phyloP scores from a whole-genome alignment of 2,888 invertebrate genomes.

The Erannis defoliaria region DNA sequence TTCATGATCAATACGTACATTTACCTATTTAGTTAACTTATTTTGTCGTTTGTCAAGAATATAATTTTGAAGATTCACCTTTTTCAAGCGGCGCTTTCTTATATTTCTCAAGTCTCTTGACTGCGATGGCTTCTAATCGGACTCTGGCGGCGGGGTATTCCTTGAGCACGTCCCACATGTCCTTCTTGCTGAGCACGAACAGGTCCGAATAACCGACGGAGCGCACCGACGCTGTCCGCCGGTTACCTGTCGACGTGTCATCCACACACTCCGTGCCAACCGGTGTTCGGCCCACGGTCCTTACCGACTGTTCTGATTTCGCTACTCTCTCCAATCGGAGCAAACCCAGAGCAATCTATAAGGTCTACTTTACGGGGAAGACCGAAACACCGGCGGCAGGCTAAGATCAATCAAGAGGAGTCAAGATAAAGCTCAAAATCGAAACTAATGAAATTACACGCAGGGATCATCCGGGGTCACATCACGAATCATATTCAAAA shows the following conservation, averaged over 20 bases:
- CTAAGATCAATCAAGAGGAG: conserved; percentile 52
- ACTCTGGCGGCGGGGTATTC: conserved; percentile 97
- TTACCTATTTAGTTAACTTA: too few relatives aligned
- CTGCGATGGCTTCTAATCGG: conserved; percentile 98
- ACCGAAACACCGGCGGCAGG: conserved; percentile 68
- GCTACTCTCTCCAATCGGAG: conserved; percentile 10
- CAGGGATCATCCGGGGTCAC: conserved; percentile 62
- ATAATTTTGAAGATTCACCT: conserved; percentile 90
- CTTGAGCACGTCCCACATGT: conserved; percentile 99
- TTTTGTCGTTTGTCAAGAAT: too few relatives aligned
- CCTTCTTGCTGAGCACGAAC: conserved; percentile 99
- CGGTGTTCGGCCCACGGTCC: conserved; percentile 66
- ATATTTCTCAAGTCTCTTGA: conserved; percentile 98
- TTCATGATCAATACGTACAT: neutral
- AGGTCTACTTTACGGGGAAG: conserved; percentile 51
- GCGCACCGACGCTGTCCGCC: conserved; percentile 98
- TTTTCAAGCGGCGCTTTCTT: conserved; percentile 97
- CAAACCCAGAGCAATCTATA: conserved; percentile 22
- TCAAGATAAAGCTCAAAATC: conserved; percentile 52
- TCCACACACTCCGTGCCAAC: conserved; percentile 86
- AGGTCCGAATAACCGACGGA: conserved; percentile 99
- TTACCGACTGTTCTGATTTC: conserved; percentile 52
- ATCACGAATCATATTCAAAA: conserved; percentile 60
- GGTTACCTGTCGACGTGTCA: conserved; percentile 93
- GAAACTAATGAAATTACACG: conserved; percentile 61